A percentile compares a stretch with the other conserved stretches of the same genome.
These are phyloP conservation scores for Agonopterix arenella DNA, from an alignment of 2,888 invertebrate species.

Conservation along the genomic window DNA sequence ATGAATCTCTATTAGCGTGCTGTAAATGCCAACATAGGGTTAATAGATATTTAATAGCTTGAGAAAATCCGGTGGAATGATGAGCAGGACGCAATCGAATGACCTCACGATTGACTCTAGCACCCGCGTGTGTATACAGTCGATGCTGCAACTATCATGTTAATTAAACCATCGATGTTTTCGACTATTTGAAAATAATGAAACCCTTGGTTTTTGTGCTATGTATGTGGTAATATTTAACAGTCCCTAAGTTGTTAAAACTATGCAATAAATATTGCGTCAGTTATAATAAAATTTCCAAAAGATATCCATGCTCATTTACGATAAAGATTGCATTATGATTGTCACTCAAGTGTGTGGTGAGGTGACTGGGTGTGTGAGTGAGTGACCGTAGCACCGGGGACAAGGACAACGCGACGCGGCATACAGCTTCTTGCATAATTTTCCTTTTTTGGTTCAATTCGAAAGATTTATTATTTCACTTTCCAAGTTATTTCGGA, in stretches of 20 bases:
- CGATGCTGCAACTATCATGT: conserved; percentile 18
- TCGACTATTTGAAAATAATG: not conserved
- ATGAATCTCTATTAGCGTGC: conserved; percentile 1
- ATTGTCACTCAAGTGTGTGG: conserved; percentile 4
- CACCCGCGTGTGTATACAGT: conserved; percentile 9
- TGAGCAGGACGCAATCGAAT: conserved; percentile 17
- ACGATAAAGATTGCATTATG: conserved; percentile 2
- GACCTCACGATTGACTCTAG: conserved; percentile 27
- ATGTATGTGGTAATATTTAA: not conserved
- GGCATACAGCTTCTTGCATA: conserved; percentile 12
- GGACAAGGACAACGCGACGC: no score
- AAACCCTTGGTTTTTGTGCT: not conserved
- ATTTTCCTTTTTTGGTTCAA: conserved; percentile 18
- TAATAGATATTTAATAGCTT: conserved; percentile 37
- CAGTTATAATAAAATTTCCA: conserved; percentile 9
- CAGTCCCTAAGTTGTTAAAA: no score
- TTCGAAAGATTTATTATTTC: not conserved
- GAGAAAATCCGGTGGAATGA: conserved; percentile 17
- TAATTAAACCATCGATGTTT: conserved; percentile 10
- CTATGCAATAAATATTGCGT: conserved; percentile 5
- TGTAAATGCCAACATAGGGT: conserved; percentile 26
- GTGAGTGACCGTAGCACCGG: conserved; percentile 11
- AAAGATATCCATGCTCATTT: conserved; percentile 2
- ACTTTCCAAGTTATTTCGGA: no score
- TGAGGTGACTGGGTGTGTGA: not conserved